Percentiles rank a stretch among this genome's conserved stretches.
phyloP scores from a whole-genome alignment of 2,113 vertebrate genomes.

The Donacobius atricapilla region DNA sequence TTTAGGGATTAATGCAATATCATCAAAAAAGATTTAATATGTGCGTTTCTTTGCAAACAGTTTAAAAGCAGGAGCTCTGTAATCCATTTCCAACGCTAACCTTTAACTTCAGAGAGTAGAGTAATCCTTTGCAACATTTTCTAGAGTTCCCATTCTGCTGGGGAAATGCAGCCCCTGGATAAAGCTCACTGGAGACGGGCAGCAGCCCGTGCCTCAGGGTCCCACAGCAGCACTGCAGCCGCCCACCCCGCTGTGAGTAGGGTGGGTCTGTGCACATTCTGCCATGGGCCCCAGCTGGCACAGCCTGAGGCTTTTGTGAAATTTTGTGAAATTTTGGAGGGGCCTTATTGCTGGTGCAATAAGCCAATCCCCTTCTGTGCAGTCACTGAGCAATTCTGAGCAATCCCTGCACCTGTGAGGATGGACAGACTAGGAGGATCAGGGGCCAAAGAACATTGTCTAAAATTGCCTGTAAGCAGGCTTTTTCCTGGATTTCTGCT shows the following conservation, averaged over 20 bases:
- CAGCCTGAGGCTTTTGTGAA: not conserved
- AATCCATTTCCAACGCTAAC: conserved; percentile 57
- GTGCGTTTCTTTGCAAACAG: conserved; percentile 55
- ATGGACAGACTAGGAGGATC: not conserved
- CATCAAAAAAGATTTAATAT: conserved; percentile 65
- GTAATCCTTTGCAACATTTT: conserved; percentile 55
- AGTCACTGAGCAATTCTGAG: not conserved
- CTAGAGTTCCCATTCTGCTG: not conserved
- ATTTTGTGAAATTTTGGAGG: not conserved
- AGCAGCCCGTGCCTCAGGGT: not conserved
- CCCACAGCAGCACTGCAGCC: not conserved
- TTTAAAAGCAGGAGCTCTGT: conserved; percentile 32
- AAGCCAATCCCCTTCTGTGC: not conserved
- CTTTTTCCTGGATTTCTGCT: conserved; percentile 31
- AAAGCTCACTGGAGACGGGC: not conserved
- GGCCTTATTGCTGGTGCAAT: not conserved
- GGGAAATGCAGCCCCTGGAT: not conserved
- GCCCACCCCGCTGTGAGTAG: fast-evolving
- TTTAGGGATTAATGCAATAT: conserved; percentile 59
- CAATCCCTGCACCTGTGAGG: not conserved
- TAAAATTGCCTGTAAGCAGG: conserved; percentile 7
- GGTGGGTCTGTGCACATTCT: not conserved
- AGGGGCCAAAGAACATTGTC: not conserved
- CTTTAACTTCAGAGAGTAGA: conserved; percentile 52
- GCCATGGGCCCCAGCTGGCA: fast-evolving